These are phyloP conservation scores for Agrotis clavis DNA, from an alignment of 2,888 invertebrate genomes.

Conservation along the genomic window DNA sequence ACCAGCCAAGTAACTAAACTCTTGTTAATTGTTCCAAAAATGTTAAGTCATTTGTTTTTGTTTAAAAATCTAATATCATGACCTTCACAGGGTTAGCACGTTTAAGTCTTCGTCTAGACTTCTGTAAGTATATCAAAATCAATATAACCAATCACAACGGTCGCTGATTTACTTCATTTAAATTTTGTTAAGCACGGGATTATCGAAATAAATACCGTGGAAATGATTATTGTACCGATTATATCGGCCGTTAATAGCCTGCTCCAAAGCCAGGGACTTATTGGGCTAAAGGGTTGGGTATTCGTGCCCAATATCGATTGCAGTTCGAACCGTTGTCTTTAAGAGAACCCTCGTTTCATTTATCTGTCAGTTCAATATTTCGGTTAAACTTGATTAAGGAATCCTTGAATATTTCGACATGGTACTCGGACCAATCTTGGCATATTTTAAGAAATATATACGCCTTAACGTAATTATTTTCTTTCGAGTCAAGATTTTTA, in stretches of 20 bases:
- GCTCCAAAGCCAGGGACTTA: constrained; percentile 69
- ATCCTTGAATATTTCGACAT: constrained; percentile 59
- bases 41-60: constrained; percentile 37
- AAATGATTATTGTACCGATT: constrained; percentile 68
- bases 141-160: constrained; percentile 23
- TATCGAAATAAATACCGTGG: constrained; percentile 57
- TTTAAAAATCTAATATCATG: not conserved
- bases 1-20: constrained; percentile 13
- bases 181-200: constrained; percentile 43
- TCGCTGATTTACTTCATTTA: constrained; percentile 32
- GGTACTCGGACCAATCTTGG: constrained; percentile 39
- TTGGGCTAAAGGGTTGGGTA: constrained; percentile 72
- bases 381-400: constrained; percentile 71
- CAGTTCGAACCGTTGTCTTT: constrained; percentile 73
- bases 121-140: constrained; percentile 16
- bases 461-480: constrained; percentile 39
- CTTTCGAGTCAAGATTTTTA: constrained; percentile 10
- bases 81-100: constrained; percentile 17
- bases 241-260: constrained; percentile 68
- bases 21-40: constrained; percentile 37
- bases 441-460: constrained; percentile 49
- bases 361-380: constrained; percentile 77
- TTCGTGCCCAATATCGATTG: constrained; percentile 73
- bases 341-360: constrained; percentile 77
- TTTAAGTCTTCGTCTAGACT: constrained; percentile 44